phyloP scores from a whole-genome alignment of 2,797 vertebrate genomes.

The Coilia nasus region DNA sequence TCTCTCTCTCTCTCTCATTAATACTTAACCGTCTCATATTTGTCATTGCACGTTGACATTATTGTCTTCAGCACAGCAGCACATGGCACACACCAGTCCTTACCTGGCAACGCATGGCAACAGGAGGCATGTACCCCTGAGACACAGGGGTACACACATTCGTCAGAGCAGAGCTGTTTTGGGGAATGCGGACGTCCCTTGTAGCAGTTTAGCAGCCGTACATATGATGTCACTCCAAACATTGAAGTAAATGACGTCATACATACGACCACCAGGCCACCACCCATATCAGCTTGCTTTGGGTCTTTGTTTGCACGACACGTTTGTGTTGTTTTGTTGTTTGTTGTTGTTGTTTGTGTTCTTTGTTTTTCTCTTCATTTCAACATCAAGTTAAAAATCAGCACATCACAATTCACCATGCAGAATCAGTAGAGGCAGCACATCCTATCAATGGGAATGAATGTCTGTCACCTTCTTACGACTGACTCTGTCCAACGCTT shows the following conservation, averaged over 20 bases:
- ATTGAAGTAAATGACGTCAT: conserved; percentile 97
- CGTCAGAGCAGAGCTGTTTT: background rate
- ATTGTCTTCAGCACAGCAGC: background rate
- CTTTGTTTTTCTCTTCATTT: background rate
- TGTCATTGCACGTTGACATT: background rate
- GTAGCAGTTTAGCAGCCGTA: conserved; percentile 97
- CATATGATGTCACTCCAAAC: conserved; percentile 98
- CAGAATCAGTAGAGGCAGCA: background rate
- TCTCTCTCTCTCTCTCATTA: too few relatives aligned
- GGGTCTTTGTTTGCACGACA: conserved; percentile 6
- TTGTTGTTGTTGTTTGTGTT: background rate
- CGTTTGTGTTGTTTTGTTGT: too few relatives aligned
- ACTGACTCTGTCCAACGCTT: background rate
- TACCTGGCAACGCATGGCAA: background rate
- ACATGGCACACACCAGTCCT: background rate
- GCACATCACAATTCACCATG: background rate
- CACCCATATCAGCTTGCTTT: conserved; percentile 74
- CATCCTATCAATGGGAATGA: background rate
- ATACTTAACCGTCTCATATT: background rate
- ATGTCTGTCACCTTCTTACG: background rate
- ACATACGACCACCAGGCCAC: conserved; percentile 97
- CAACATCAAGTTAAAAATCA: background rate
- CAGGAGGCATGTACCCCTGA: background rate
- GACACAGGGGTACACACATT: background rate
- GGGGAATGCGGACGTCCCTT: conserved; percentile 74